These are phyloP conservation scores for Acanthurus leucopareius DNA, from an alignment of 2,797 vertebrate genomes.

Conservation along the genomic window DNA sequence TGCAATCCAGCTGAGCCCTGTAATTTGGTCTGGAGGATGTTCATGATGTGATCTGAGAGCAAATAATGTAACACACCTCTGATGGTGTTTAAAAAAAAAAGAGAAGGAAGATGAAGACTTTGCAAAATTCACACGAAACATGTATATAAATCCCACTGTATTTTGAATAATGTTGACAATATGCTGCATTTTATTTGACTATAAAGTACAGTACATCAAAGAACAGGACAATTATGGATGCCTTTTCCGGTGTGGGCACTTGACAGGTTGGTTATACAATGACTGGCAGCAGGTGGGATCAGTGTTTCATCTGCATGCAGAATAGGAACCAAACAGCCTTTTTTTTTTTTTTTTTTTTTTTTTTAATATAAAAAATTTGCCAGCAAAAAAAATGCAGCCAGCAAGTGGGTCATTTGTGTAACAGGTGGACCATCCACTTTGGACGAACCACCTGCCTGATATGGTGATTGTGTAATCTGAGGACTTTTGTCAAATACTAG, in stretches of 20 bases:
- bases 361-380: slow-evolving; percentile 14
- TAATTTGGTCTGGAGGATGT: slow-evolving; percentile 28
- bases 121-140: neutral
- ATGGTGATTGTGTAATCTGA: slow-evolving; percentile 26
- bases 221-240: slow-evolving; percentile 14
- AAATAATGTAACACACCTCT: neutral
- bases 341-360: neutral
- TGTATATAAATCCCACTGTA: no score
- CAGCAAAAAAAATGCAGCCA: slow-evolving; percentile 33
- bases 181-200: neutral
- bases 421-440: slow-evolving; percentile 35
- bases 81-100: neutral
- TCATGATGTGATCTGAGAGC: slow-evolving; percentile 14
- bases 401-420: slow-evolving; percentile 30
- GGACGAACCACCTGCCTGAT: slow-evolving; percentile 23
- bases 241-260: slow-evolving; percentile 22
- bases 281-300: slow-evolving; percentile 38
- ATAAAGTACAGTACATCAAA: slow-evolving; percentile 15
- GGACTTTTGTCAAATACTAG: slow-evolving; percentile 8
- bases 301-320: slow-evolving; percentile 29
- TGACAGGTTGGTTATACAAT: slow-evolving; percentile 38
- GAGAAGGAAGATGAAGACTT: neutral
- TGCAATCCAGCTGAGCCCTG: slow-evolving; percentile 11
- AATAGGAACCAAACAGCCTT: neutral
- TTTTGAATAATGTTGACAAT: neutral